Base-by-base conservation (phyloP, 2,888 invertebrate genomes). In the Marronus borbonicus region DNA sequence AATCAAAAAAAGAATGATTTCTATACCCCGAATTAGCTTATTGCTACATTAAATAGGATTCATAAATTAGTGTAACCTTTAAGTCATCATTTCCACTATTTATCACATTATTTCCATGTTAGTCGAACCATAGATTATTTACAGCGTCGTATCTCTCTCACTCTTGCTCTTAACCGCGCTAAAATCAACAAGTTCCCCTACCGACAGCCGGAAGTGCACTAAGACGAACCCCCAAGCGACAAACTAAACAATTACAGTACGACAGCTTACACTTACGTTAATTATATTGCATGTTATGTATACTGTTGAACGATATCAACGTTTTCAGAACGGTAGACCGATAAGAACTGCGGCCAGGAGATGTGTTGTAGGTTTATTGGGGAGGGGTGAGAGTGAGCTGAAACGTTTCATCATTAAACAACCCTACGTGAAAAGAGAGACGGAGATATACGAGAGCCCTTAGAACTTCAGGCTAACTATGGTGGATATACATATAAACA, bases 321-420 rank as follows among this genome's bases (percentile, higher is more conserved):
- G 72, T 58, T 72, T 72, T 60, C 72, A 20, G 72, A 72, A 39
- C 72, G 58, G 60, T 72, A 72, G 72, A 72, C 72, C 72, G 72
- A 72, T 72, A 72, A 60, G 60, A 58, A 72, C 72, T 72, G 72
- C 60, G 72, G 44, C 58, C 72, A 72, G 72, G 60, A 72, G 72
- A 72, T 72, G 60, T 72, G 72, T 72, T 72, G 72, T 72, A 72
- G 72, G 70, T 72, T 36, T 60, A 58, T 72, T 24, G 58, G 58
- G 58, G 72, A 72, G 72, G 72, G 72, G 72, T 72, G 72, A 7
- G 72, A 72, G 72, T 72, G 72, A 72, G 39, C 60, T 44, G 72
- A 58, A 58, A 72, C 60, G 44, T 39, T 39, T 60, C 72, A 60
- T 72, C 72, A 72, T 72, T 60, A 72, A 72, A 20, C 72, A 72